A percentile compares a stretch with the other conserved stretches of the same genome.
Conservation (phyloP, 2,888 invertebrate genomes). For the Yponomeuta malinellus region DNA sequence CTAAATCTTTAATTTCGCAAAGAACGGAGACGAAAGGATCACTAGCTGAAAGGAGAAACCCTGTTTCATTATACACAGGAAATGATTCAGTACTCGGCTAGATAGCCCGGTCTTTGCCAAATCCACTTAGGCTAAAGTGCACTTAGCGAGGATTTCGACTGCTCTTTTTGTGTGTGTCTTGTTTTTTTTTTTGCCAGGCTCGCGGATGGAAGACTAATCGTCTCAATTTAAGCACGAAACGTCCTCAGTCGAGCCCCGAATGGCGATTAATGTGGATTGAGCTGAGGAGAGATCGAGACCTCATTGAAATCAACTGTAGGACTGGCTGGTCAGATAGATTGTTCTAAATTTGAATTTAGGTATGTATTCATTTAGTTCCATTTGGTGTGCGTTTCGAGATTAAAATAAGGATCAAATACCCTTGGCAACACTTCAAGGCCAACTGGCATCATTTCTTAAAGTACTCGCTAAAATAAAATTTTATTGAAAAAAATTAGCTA, state of each 20-base stretch:
- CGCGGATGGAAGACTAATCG: constrained; percentile 36
- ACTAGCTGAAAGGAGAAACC: background rate
- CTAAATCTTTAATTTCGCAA: too few species aligned
- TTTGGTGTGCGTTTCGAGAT: too few species aligned
- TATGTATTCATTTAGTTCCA: too few species aligned
- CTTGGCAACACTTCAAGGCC: too few species aligned
- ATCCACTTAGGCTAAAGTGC: constrained; percentile 47
- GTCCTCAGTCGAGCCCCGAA: background rate
- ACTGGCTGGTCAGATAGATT: background rate
- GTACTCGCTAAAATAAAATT: too few species aligned
- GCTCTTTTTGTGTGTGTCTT: constrained; percentile 3
- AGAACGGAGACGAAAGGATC: background rate
- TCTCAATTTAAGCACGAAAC: constrained; percentile 11
- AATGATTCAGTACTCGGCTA: constrained; percentile 16
- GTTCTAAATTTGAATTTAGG: too few species aligned
- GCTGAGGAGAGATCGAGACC: background rate
- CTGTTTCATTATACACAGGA: background rate
- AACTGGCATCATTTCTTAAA: too few species aligned
- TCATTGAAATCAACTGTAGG: background rate
- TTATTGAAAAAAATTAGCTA: too few species aligned
- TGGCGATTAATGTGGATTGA: background rate
- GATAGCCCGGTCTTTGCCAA: constrained; percentile 36
- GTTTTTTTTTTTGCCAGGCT: constrained; percentile 26
- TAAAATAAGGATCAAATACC: too few species aligned
- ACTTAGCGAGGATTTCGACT: constrained; percentile 27